Base-by-base conservation (phyloP, 2,113 vertebrate species). In the Pachycephala philippinensis region DNA sequence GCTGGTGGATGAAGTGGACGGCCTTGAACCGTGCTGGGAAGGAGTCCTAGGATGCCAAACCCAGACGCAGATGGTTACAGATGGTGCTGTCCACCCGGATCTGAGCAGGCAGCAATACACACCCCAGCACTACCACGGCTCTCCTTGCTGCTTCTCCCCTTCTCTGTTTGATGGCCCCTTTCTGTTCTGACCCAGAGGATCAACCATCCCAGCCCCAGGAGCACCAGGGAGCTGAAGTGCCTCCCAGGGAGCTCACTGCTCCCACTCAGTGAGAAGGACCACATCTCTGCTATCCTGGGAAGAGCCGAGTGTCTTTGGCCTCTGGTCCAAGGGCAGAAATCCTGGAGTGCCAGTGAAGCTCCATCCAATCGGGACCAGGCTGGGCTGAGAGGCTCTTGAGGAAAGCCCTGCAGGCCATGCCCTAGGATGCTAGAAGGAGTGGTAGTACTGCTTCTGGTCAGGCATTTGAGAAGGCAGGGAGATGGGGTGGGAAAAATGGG, bases 1-100 rank as follows among this genome's bases (percentile, higher is more conserved):
- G 99, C 97, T 99, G 99, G 94, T 99, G 98, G 84, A 99, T 99
- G 91, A 99, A 99, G 84, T 99, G 98, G 56, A 99, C 98, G 0
- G 99, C 99, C 94, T 99, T 99, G 98, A 99, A 99, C 33, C 99
- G 98, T 0, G 99, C 99, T 3, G 99, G 99, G 95, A 99, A 99
- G 11, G 99, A 99, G 87, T 99, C 99, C 99, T 99, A 96, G 63
- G 50, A 68, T 84, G 21, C 57, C 88, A 96, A 90, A 87, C 12
- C 35, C 63, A 87, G 39, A 93, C 30, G 72, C 0, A 10, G 64
- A 13, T 7, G 9, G 37, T 95, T 83, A 84, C 72, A 70, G 24
- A 42, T 5, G 9, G 11, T 65, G 75, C 39, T 89, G 71, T 18
- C 66, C 45, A n/a, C 3, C 0, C 0, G 0, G 14, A 65, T 42